Base-by-base conservation (phyloP, 1,140 invertebrate genomes). In the Arctopsyche grandis region DNA sequence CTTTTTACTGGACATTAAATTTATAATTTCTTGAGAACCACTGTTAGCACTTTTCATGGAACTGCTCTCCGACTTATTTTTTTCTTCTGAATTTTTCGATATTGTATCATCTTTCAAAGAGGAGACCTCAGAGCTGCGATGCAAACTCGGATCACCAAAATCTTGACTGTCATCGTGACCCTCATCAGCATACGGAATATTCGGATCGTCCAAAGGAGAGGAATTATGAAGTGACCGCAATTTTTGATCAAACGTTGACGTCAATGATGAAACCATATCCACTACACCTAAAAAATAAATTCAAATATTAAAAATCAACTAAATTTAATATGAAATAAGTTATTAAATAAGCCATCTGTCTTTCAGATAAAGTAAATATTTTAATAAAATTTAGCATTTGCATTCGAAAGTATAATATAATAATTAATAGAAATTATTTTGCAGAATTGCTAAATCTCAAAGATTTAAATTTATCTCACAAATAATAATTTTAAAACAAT, bases 211-310 rank as follows among this genome's bases (percentile, higher is more conserved):
- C 69, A 88, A 85, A 79, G 88, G 88, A 77, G 88, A 89, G 81
- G 87, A 86, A 83, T 87, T 88, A 85, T 88, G 88, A 22, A 89
- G 85, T 77, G 88, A 87, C 66, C 87, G 85, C 84, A 93, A 85
- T 85, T 93, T 93, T 83, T 91, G 90, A 84, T 93, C 92, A 87
- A 93, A 92, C 71, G 91, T 92, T 79, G 90, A 90, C 44, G 91
- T 93, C 79, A 93, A 87, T 82, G 90, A 91, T 66, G 90, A 89
- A 83, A 93, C 89, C 83, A 93, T 85, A 85, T 93, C 92, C 77
- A 90, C 90, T 80, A 86, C 84, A 83, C 87, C 87, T 89, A 73
- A 43, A 81, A 52, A 58, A 76, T 44, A 63, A 0, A 43, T 60
- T 63, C n/a, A 43, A 0, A 76, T 66, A 10, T 22, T 69, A 69